A percentile compares a stretch with the other conserved stretches of the same genome.
phyloP scores from a whole-genome alignment of 2,797 vertebrate genomes.

The Okamejei kenojei region DNA sequence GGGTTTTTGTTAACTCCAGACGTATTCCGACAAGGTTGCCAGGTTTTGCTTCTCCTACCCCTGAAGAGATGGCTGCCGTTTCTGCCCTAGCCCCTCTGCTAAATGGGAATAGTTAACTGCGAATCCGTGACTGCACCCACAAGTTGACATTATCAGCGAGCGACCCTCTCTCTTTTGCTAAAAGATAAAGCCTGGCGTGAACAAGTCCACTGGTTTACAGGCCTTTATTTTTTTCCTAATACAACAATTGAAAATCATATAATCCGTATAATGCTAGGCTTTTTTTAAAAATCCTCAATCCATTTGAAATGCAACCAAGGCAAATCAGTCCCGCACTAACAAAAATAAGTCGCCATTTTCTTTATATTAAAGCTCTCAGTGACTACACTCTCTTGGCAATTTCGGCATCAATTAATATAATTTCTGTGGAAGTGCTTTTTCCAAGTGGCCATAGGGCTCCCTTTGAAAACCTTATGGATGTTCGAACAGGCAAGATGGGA shows the following conservation, averaged over 20 bases:
- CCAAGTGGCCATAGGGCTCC: no score
- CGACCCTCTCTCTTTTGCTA: neutral
- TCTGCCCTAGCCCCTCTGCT: neutral
- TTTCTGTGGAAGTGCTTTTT: neutral
- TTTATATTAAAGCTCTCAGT: neutral
- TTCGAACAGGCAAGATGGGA: neutral
- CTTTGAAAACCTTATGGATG: neutral
- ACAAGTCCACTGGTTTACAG: neutral
- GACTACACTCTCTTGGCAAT: neutral
- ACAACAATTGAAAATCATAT: neutral
- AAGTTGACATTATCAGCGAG: neutral
- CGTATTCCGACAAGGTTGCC: neutral
- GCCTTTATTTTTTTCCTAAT: neutral
- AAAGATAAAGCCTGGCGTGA: neutral
- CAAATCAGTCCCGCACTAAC: neutral
- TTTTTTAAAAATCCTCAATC: neutral
- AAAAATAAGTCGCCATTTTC: constrained; percentile 13
- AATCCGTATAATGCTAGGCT: neutral
- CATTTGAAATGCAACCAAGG: neutral
- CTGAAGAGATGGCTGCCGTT: neutral
- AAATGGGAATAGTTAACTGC: neutral
- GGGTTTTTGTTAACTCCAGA: neutral
- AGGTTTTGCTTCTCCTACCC: neutral
- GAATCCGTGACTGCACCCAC: neutral
- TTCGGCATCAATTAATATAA: neutral